Base-by-base conservation (phyloP, 2,797 vertebrate species). In the Leptatherina wallacei region DNA sequence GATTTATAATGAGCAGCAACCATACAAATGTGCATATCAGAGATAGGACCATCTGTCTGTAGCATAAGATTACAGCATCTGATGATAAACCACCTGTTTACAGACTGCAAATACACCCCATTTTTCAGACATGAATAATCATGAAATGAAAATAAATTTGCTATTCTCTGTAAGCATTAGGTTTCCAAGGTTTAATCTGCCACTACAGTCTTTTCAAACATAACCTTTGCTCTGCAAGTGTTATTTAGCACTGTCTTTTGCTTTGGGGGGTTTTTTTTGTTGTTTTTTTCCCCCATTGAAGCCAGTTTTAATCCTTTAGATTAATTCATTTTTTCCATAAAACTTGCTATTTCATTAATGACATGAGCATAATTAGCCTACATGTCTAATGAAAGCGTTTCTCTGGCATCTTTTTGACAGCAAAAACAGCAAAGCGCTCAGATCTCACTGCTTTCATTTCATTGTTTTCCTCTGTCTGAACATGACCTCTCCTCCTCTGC, bases 401-500 rank as follows among this genome's bases (percentile, higher is more conserved):
- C 22, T 27, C 40, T 18, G 40, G 13, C 14, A 49, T 51, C 33
- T 57, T 36, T n/a, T 54, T 52, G 63, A 65, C 36, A 70, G 8
- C 13, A 56, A 40, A 47, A 35, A 61, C 65, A 56, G 36, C 16
- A 35, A 63, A 51, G 55, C 38, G 30, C 5, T n/a, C 51, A 44
- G 71, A 83, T 75, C 30, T 33, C 40, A 40, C 61, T 35, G 54
- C 30, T 30, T 32, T 52, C 32, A 42, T 80, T 77, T 51, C 49
- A 73, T 83, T 91, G 36, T 77, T 78, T 67, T 77, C 63, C 66
- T 27, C 38, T 38, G 55, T 18, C 29, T 66, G 35, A 72, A 2
- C 32, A n/a, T 69, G 62, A 69, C 81, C 78, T 82, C 36, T 66
- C 57, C 60, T 71, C 71, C 52, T 54, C 54, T 51, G 51, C 74